Base-by-base conservation (phyloP, 92 coral and sea anemone genomes). In the Paramuricea clavata region DNA sequence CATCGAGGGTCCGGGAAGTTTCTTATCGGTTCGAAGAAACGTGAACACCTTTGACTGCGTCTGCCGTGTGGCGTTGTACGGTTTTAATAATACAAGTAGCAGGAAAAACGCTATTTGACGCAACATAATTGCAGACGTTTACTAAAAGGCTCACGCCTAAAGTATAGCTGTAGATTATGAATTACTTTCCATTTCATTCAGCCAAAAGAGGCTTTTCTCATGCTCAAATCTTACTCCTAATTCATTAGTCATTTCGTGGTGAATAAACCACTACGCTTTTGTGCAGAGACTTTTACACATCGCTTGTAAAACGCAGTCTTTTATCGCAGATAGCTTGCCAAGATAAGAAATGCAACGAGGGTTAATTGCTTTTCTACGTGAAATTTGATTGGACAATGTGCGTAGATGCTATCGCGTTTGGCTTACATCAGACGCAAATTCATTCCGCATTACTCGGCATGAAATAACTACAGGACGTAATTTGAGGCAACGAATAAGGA, bases 311-410 rank as follows among this genome's bases (percentile, higher is more conserved):
- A 19, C 81, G 81, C 81, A 33, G 60, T 33, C 42, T 19, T 25
- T 27, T 49, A 76, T 76, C 67, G 27, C 12, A 50, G 82, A 76
- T 76, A 27, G 35, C 10, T 32, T n/a, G n/a, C 7, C 72, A 22
- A 49, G 82, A 76, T 76, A 76, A 76, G 47, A 31, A 30, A 54
- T 76, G 15, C 82, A 76, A 28, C 82, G 25, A 76, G 25, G 82
- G 23, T 76, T 76, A 76, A 76, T 76, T 76, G 82, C 82, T 76
- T 76, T 52, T 52, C 67, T 0, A 5, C 28, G 44, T 49, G 67
- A 12, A 19, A 25, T 76, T 54, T 76, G 82, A 76, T 76, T 76
- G 82, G 82, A 49, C 35, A 33, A 65, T 65, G 72, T 19, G 72
- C 19, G 28, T 27, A 76, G 82, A 76, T 76, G 68, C 27, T 76